Evolutionary conservation across 2,113 vertebrate species (phyloP).

Genomic region (Epinephelus cyanopodus): DNA sequence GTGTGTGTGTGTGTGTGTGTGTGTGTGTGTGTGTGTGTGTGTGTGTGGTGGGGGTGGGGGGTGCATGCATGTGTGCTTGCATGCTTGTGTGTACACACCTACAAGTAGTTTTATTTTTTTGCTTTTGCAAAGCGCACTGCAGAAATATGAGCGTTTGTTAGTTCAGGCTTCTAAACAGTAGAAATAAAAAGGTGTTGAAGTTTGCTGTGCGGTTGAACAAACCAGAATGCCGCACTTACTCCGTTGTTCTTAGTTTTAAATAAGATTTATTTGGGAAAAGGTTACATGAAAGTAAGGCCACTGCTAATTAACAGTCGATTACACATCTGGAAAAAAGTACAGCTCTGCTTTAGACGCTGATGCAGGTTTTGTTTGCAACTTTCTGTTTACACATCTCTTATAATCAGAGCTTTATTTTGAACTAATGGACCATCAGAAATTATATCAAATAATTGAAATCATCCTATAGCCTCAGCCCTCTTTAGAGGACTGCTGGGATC

Average conservation of each 20-base stretch:
- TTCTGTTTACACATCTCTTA: slow-evolving; percentile 75
- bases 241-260: slow-evolving; percentile 42
- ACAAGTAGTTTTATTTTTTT: slow-evolving; percentile 40
- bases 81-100: slow-evolving; percentile 24
- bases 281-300: slow-evolving; percentile 55
- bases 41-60: neutral
- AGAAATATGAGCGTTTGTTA: slow-evolving; percentile 46
- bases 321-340: slow-evolving; percentile 75
- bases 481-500: slow-evolving; percentile 37
- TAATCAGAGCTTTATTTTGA: slow-evolving; percentile 81
- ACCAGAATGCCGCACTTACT: slow-evolving; percentile 43
- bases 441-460: slow-evolving; percentile 81
- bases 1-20: slow-evolving; percentile 12
- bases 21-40: slow-evolving; percentile 22
- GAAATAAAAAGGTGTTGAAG: slow-evolving; percentile 65
- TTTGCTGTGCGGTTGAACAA: slow-evolving; percentile 50
- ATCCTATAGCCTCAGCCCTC: slow-evolving; percentile 62
- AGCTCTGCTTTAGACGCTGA: slow-evolving; percentile 42
- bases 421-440: slow-evolving; percentile 86
- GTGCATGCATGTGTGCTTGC: slow-evolving; percentile 6
- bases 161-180: slow-evolving; percentile 39
- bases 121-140: slow-evolving; percentile 30
- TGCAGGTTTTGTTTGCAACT: slow-evolving; percentile 66
- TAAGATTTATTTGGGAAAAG: slow-evolving; percentile 57
- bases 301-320: slow-evolving; percentile 67